phyloP scores from a whole-genome alignment of 1,140 invertebrate genomes.

The Drosophila sulfurigaster region DNA sequence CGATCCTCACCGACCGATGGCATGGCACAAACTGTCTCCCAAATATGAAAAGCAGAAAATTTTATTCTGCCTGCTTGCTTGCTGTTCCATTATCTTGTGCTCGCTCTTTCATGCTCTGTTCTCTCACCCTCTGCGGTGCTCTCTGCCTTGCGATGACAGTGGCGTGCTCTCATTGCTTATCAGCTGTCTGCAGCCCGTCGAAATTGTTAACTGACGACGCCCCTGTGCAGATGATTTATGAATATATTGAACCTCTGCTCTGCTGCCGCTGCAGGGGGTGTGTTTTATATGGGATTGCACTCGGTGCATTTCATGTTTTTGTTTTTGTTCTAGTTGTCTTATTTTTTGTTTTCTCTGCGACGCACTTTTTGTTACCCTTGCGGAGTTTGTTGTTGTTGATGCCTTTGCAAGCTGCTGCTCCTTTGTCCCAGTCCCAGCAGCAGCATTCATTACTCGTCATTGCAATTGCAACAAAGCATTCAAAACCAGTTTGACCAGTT shows the following conservation, averaged over 20 bases:
- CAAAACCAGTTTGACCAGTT: slow-evolving; percentile 62
- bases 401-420: slow-evolving; percentile 5
- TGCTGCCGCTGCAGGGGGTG: slow-evolving; percentile 33
- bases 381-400: neutral
- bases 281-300: slow-evolving; percentile 31
- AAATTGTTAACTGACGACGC: slow-evolving; percentile 20
- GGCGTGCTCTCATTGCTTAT: slow-evolving; percentile 33
- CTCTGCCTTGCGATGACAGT: slow-evolving; percentile 1
- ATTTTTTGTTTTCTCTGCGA: slow-evolving; percentile 20
- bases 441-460: neutral
- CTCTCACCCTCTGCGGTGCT: neutral
- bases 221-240: slow-evolving; percentile 34
- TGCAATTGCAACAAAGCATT: slow-evolving; percentile 34
- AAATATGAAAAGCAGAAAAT: slow-evolving; percentile 55
- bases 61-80: slow-evolving; percentile 45
- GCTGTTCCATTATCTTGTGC: slow-evolving; percentile 39
- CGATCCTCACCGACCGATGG: slow-evolving; percentile 60
- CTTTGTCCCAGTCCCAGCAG: slow-evolving; percentile 43
- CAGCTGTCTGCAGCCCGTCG: slow-evolving; percentile 30
- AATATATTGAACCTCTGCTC: slow-evolving; percentile 12
- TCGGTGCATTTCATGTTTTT: slow-evolving; percentile 14
- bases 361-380: slow-evolving; percentile 18
- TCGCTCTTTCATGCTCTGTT: slow-evolving; percentile 1
- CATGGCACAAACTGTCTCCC: slow-evolving; percentile 50
- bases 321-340: slow-evolving; percentile 17